Percentiles rank a stretch among this genome's conserved stretches.
Evolutionary conservation across 2,113 vertebrate genomes (phyloP).

Genomic region (Corythoichthys intestinalis): DNA sequence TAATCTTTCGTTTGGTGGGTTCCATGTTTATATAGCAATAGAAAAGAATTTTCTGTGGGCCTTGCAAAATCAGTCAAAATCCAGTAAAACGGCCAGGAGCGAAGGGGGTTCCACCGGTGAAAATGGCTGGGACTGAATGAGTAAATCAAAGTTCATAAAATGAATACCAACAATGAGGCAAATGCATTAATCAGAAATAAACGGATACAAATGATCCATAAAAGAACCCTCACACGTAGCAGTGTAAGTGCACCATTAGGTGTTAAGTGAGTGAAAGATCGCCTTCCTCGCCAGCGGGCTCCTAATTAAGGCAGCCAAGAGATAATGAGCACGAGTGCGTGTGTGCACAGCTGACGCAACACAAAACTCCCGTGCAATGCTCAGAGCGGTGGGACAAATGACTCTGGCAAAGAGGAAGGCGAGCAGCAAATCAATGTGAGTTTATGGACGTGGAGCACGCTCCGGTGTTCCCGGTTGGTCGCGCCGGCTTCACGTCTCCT

Average conservation of each 20-base stretch:
- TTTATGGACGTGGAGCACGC: conserved; percentile 56
- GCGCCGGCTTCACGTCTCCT: background rate
- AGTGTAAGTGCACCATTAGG: conserved; percentile 15
- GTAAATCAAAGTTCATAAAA: too few species aligned
- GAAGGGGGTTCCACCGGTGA: too few species aligned
- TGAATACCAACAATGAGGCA: too few species aligned
- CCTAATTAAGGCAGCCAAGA: conserved; percentile 59
- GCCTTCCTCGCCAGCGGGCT: conserved; percentile 41
- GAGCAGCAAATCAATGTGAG: conserved; percentile 62
- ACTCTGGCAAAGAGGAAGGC: conserved; percentile 30
- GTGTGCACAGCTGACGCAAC: conserved; percentile 59
- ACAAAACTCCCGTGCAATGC: conserved; percentile 62
- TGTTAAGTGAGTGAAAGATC: conserved; percentile 52
- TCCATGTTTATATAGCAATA: too few species aligned
- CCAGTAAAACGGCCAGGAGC: too few species aligned
- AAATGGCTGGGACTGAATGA: too few species aligned
- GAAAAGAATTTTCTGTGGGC: too few species aligned
- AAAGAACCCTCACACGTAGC: background rate
- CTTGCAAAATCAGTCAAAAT: too few species aligned
- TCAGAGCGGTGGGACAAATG: conserved; percentile 53
- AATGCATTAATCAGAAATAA: too few species aligned
- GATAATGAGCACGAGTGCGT: conserved; percentile 41
- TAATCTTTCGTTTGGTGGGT: too few species aligned
- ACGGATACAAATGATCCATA: background rate
- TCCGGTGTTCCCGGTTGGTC: conserved; percentile 34